Percentiles rank a stretch among this genome's conserved stretches.
phyloP scores from a whole-genome alignment of 2,888 invertebrate genomes.

The Seladonia tumulorum region DNA sequence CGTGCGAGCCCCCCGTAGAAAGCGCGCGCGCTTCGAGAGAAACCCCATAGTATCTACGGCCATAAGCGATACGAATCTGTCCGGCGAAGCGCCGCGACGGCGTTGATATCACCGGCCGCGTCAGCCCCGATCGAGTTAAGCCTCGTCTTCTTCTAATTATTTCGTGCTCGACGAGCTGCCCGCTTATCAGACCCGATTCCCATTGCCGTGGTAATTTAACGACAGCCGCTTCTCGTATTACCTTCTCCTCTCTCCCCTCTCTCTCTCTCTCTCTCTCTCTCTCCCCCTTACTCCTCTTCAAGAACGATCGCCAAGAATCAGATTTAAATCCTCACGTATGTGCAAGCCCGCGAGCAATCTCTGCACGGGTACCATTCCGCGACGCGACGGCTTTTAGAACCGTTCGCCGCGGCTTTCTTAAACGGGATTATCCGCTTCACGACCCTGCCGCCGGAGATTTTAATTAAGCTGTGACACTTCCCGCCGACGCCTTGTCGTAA shows the following conservation, averaged over 20 bases:
- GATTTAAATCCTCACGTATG: slow-evolving; percentile 60
- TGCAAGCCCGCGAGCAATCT: slow-evolving; percentile 35
- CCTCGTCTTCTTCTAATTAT: slow-evolving; percentile 75
- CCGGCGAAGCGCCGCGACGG: slow-evolving; percentile 42
- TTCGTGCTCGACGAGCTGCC: slow-evolving; percentile 65
- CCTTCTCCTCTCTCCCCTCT: slow-evolving; percentile 6
- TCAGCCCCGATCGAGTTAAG: slow-evolving; percentile 68
- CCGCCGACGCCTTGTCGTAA: slow-evolving; percentile 65
- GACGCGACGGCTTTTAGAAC: slow-evolving; percentile 44
- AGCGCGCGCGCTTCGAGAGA: slow-evolving; percentile 60
- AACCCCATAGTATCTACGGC: background rate
- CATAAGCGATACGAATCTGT: slow-evolving; percentile 66
- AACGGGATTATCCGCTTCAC: slow-evolving; percentile 68
- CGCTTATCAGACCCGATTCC: slow-evolving; percentile 64
- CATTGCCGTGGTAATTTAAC: slow-evolving; percentile 65
- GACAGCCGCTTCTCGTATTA: slow-evolving; percentile 26
- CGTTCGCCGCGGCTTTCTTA: slow-evolving; percentile 52
- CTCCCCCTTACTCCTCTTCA: slow-evolving; percentile 17
- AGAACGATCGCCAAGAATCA: slow-evolving; percentile 27
- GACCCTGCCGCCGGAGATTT: slow-evolving; percentile 57
- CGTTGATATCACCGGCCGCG: slow-evolving; percentile 64
- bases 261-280: slow-evolving; percentile 9
- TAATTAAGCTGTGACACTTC: slow-evolving; percentile 73
- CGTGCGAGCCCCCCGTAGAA: slow-evolving; percentile 66
- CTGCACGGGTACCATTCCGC: slow-evolving; percentile 6